Evolutionary conservation across 1,140 invertebrate genomes (phyloP), one percentile per base, ranked within the genome.

Genomic region (Colletes latitarsis): DNA sequence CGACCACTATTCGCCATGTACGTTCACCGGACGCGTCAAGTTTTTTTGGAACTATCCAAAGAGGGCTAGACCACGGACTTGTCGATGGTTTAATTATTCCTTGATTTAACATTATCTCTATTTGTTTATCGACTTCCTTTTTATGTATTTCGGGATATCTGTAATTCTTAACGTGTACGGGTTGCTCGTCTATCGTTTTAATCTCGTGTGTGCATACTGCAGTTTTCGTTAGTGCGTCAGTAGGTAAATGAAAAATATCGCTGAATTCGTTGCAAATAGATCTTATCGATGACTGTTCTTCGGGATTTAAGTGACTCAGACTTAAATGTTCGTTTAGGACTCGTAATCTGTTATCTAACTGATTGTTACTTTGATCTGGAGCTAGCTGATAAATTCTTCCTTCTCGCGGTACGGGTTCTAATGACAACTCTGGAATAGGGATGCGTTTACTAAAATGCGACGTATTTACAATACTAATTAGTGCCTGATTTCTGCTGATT

Each of bases 81-180:
- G 6, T 4, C 0, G 62, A 63, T 15, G 55, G 30, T 43, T 41
- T 70, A 12, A 57, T 70, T 9, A 70, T 70, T 0, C 68, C 68
- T 8, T 70, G 52, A 14, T 57, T 41, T 9, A 41, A 3, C 68
- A 70, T 70, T 12, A 3, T 19, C 1, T 41, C 55, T 4, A 70
- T 70, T 43, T 70, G 68, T 6, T 43, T 70, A 14, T 41, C n/a
- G 9, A 70, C 39, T 41, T 70, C 68, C 8, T 55, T 55, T n/a
- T 57, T 70, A 19, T 70, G 68, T 12, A 55, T 41, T 43, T 70
- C 53, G 15, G 68, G 68, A 6, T 12, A 57, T 70, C 68, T 17
- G n/a, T 57, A 58, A 41, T 6, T 8, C 17, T 57, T 70, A 0
- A 55, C 30, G 15, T 70, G 52, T 12, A 70, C 14, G 4, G 68